Evolutionary conservation across 2,888 invertebrate genomes (phyloP), one percentile per base, ranked within the genome.

Genomic region (Salpingus planirostris): DNA sequence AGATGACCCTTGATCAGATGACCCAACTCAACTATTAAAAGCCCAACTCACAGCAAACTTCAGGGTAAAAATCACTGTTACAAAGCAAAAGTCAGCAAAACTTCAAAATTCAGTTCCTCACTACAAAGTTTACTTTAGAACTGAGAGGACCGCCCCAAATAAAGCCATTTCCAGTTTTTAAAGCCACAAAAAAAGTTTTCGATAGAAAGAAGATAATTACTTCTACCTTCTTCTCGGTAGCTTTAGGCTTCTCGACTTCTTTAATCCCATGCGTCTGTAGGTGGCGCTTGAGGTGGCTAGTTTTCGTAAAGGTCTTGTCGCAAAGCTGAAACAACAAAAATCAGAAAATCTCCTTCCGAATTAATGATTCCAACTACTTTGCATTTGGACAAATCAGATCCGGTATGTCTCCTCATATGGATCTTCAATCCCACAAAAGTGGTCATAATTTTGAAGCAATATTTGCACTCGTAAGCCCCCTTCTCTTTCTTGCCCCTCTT

Each of bases 401-500:
- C 78, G 0, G 78, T 79, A 42, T 80, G 79, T 0, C 77, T 66
- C 1, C 78, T 68, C 73, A 78, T 77, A 45, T 80, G 79, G 2
- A 79, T 53, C 38, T 53, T 54, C 22, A 59, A 40, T 24, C 60
- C 60, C 22, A 50, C 44, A 38, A 46, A 50, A 15, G 58, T 57
- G n/a, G 54, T 56, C 43, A 60, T 49, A 32, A 52, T 46, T 38
- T 59, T 60, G 22, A 43, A 42, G 36, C 60, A 59, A 34, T 54
- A 53, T 39, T 56, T 55, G 41, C 60, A 60, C 37, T 53, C 47
- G 38, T 47, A 54, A 13, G 47, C 32, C 4, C 49, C 48, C 29
- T 46, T 44, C 29, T 54, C 55, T 33, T 57, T 55, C 15, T 48
- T 44, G 22, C 45, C 46, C 26, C 21, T 15, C 29, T 29, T 35